Evolutionary conservation across 2,888 invertebrate genomes (phyloP).

Genomic region (Drosophila rubida): DNA sequence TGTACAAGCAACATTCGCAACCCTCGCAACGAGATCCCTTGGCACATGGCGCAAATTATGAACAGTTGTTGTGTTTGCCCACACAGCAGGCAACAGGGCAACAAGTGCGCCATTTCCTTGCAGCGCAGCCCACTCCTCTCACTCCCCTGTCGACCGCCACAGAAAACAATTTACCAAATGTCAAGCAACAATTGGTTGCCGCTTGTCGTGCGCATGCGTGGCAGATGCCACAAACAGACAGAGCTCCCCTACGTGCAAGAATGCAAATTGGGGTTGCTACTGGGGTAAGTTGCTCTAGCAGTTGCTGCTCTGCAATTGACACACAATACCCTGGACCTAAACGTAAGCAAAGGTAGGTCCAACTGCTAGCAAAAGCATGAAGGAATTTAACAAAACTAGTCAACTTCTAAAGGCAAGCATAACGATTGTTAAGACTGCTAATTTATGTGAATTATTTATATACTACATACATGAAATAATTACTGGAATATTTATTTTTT

Average conservation of each 20-base stretch:
- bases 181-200: constrained; percentile 60
- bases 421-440: no score
- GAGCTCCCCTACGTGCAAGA: constrained; percentile 13
- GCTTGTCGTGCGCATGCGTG: constrained; percentile 53
- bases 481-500: no score
- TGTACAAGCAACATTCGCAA: constrained; percentile 22
- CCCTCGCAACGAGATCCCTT: constrained; percentile 37
- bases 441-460: no score
- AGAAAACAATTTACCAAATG: constrained; percentile 64
- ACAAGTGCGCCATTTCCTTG: constrained; percentile 42
- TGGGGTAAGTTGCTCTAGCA: constrained; percentile 31
- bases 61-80: constrained; percentile 50
- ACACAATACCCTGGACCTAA: constrained; percentile 12
- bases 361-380: background rate
- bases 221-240: constrained; percentile 60
- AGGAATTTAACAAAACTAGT: background rate
- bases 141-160: background rate
- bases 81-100: no score
- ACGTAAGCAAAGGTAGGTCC: background rate
- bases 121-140: background rate
- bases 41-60: constrained; percentile 69
- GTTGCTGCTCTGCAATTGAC: constrained; percentile 24
- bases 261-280: constrained; percentile 17
- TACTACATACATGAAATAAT: no score
- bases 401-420: background rate